These are phyloP conservation scores for Dasypolia templi DNA, from an alignment of 2,888 invertebrate genomes.

Conservation along the genomic window DNA sequence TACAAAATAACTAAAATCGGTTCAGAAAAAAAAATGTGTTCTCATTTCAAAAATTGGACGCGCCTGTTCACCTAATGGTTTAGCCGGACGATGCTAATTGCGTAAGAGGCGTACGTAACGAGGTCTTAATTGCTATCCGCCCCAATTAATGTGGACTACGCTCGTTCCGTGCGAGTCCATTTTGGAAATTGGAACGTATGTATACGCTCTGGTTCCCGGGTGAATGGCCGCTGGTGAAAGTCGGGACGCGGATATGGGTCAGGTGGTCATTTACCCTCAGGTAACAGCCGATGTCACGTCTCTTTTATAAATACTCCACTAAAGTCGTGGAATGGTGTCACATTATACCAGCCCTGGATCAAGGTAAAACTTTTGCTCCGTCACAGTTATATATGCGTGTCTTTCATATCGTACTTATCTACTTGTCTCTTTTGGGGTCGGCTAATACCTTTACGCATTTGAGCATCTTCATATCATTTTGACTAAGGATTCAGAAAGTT, in stretches of 20 bases:
- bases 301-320: conserved; percentile 70
- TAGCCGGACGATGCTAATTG: conserved; percentile 83
- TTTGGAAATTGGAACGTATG: conserved; percentile 85
- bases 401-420: conserved; percentile 1
- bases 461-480: conserved; percentile 6
- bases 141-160: conserved; percentile 86
- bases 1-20: conserved; percentile 13
- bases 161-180: conserved; percentile 82
- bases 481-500: conserved; percentile 2
- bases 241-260: conserved; percentile 87
- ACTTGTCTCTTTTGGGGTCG: conserved; percentile 7
- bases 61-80: conserved; percentile 74
- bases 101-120: conserved; percentile 86
- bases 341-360: conserved; percentile 62
- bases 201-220: conserved; percentile 86
- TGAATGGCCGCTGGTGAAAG: conserved; percentile 89
- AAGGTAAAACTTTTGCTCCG: conserved; percentile 53
- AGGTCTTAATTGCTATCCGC: conserved; percentile 89
- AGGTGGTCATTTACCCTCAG: conserved; percentile 89
- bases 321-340: conserved; percentile 73
- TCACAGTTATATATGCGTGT: conserved; percentile 12
- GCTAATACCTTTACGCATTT: background rate
- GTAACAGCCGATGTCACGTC: conserved; percentile 77
- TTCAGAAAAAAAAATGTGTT: conserved; percentile 47
- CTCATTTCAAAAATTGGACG: conserved; percentile 73